phyloP scores from a whole-genome alignment of 2,797 vertebrate species.

The Brachymystax lenok region DNA sequence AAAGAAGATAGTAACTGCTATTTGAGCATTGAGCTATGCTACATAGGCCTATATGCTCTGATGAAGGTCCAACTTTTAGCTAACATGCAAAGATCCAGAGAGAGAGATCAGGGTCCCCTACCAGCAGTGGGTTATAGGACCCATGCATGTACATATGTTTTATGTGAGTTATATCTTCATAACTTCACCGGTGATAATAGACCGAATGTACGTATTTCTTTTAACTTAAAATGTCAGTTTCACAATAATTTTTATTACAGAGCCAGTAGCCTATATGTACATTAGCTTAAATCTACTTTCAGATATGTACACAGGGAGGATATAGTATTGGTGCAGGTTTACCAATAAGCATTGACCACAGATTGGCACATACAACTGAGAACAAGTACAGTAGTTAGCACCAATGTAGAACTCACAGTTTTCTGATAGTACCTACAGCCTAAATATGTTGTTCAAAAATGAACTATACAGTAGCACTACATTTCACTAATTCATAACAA shows the following conservation, averaged over 20 bases:
- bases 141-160: conserved; percentile 52
- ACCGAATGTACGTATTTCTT: conserved; percentile 1
- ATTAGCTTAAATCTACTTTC: conserved; percentile 49
- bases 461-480: conserved; percentile 50
- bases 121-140: not conserved
- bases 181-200: conserved; percentile 6
- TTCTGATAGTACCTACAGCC: conserved; percentile 30
- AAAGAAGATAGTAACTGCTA: not conserved
- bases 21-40: not conserved
- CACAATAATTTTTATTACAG: conserved; percentile 47
- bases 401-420: conserved; percentile 60
- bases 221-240: conserved; percentile 33
- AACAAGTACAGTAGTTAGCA: conserved; percentile 60
- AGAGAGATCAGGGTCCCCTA: not conserved
- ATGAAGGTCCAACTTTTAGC: not conserved
- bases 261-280: conserved; percentile 30
- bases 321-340: conserved; percentile 37
- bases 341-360: conserved; percentile 37
- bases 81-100: too few species aligned
- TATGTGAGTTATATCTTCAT: conserved; percentile 40
- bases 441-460: conserved; percentile 38
- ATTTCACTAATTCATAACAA: conserved; percentile 11
- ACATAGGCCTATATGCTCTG: not conserved
- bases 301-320: conserved; percentile 47
- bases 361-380: conserved; percentile 61